These are phyloP conservation scores for Seira ritae DNA, from an alignment of 2,888 invertebrate species.

Conservation along the genomic window DNA sequence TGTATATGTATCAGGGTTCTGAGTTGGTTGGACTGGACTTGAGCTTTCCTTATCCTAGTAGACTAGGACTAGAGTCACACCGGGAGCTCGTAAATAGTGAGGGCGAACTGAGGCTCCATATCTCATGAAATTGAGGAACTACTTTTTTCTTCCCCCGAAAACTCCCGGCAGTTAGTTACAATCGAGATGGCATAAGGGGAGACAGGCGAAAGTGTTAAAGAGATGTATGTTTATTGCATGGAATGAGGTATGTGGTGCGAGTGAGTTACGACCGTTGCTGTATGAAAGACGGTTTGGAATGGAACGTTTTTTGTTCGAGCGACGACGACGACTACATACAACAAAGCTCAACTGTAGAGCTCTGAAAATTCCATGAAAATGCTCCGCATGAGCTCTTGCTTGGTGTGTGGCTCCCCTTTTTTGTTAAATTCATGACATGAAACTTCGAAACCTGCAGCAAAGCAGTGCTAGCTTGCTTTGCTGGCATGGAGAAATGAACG, in stretches of 20 bases:
- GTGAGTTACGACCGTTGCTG: slow-evolving; percentile 30
- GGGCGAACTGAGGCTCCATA: slow-evolving; percentile 64
- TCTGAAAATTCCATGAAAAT: no score
- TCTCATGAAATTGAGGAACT: slow-evolving; percentile 69
- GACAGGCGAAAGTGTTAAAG: slow-evolving; percentile 64
- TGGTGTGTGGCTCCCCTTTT: no score
- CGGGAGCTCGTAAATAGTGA: slow-evolving; percentile 44
- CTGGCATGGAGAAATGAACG: no score
- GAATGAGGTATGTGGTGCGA: slow-evolving; percentile 52
- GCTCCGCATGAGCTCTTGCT: no score
- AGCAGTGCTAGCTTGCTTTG: not conserved
- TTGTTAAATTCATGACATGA: slow-evolving; percentile 18
- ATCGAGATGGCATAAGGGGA: slow-evolving; percentile 67
- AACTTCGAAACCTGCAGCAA: not conserved
- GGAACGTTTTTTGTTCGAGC: not conserved
- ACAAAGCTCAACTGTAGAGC: no score
- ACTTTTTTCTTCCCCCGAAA: slow-evolving; percentile 49
- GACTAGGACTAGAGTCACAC: no score
- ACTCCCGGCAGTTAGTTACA: slow-evolving; percentile 68
- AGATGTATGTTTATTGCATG: slow-evolving; percentile 57
- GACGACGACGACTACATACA: no score
- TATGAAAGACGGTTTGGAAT: slow-evolving; percentile 34
- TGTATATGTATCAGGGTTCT: no score
- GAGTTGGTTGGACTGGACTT: no score
- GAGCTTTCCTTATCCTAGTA: no score